Percentiles rank a stretch among this genome's conserved stretches.
Conservation (phyloP, 2,888 invertebrate species). For the Sarcophaga variegata region DNA sequence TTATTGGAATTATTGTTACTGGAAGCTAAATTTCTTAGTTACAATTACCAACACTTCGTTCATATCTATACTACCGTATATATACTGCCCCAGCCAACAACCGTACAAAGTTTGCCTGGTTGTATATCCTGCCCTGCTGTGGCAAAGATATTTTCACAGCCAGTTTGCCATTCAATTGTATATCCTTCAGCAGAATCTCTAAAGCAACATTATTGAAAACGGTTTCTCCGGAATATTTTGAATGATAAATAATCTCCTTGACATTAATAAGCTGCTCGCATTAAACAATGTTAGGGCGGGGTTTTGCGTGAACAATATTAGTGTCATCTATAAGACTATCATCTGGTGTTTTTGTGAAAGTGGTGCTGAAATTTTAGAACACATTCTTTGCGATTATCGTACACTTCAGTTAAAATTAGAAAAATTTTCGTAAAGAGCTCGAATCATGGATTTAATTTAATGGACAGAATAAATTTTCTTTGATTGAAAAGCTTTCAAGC, state of each 20-base stretch:
- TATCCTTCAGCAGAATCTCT: conserved; percentile 16
- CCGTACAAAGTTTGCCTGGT: conserved; percentile 63
- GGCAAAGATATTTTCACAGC: conserved; percentile 33
- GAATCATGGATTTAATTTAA: too few relatives aligned
- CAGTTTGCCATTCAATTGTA: conserved; percentile 16
- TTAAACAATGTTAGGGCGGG: too few relatives aligned
- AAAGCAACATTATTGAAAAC: conserved; percentile 49
- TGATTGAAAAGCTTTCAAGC: too few relatives aligned
- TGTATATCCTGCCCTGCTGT: background rate
- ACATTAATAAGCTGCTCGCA: background rate
- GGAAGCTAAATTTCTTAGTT: background rate
- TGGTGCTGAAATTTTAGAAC: too few relatives aligned
- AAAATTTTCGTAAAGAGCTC: too few relatives aligned
- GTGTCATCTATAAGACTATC: too few relatives aligned
- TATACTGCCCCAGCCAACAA: conserved; percentile 73
- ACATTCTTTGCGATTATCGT: too few relatives aligned
- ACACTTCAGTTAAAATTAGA: too few relatives aligned
- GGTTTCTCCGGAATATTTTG: background rate
- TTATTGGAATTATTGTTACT: conserved; percentile 72
- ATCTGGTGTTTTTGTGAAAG: too few relatives aligned
- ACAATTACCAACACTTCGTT: background rate
- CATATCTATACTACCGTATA: conserved; percentile 40
- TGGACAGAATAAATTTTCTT: too few relatives aligned
- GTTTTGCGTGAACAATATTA: too few relatives aligned
- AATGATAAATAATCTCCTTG: conserved; percentile 11